Conservation (phyloP, 1,140 invertebrate genomes). For the Spodoptera litura region DNA sequence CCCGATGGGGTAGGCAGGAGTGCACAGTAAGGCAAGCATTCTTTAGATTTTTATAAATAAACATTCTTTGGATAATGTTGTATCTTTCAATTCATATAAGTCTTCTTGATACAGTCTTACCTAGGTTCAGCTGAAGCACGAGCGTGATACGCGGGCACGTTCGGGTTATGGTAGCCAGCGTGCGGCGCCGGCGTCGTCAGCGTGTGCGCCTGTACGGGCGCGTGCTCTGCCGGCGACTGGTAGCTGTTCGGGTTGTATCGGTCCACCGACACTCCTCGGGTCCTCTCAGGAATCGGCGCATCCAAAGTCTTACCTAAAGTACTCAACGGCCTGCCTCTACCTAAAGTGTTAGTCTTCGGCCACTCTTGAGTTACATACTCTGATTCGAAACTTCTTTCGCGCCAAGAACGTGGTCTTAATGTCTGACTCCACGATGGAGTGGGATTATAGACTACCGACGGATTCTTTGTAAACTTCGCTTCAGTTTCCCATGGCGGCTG, state of each 20-base stretch:
- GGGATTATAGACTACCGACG: conserved; percentile 63
- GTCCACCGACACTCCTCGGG: conserved; percentile 80
- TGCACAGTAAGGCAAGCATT: no score
- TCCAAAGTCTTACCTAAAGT: conserved; percentile 68
- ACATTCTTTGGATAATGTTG: neutral
- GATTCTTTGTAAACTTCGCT: conserved; percentile 67
- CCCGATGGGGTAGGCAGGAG: no score
- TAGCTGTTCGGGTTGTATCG: conserved; percentile 80
- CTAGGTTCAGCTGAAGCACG: conserved; percentile 82
- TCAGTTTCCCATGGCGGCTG: conserved; percentile 79
- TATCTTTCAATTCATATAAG: no score
- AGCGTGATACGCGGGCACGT: conserved; percentile 76
- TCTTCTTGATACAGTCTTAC: conserved; percentile 59
- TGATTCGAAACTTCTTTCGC: conserved; percentile 82
- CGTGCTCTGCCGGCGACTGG: conserved; percentile 77
- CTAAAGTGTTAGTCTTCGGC: conserved; percentile 78
- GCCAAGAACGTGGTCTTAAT: conserved; percentile 76
- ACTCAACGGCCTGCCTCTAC: conserved; percentile 75
- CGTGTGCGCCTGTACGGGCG: conserved; percentile 74
- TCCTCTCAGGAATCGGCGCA: conserved; percentile 65
- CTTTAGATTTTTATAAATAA: neutral
- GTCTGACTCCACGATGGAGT: conserved; percentile 84
- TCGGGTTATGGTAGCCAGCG: conserved; percentile 77
- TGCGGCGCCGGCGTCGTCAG: conserved; percentile 68
- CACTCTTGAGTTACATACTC: conserved; percentile 79